A percentile compares a stretch with the other conserved stretches of the same genome.
Evolutionary conservation across 2,113 vertebrate species (phyloP).

Genomic region (Eublepharis macularius): DNA sequence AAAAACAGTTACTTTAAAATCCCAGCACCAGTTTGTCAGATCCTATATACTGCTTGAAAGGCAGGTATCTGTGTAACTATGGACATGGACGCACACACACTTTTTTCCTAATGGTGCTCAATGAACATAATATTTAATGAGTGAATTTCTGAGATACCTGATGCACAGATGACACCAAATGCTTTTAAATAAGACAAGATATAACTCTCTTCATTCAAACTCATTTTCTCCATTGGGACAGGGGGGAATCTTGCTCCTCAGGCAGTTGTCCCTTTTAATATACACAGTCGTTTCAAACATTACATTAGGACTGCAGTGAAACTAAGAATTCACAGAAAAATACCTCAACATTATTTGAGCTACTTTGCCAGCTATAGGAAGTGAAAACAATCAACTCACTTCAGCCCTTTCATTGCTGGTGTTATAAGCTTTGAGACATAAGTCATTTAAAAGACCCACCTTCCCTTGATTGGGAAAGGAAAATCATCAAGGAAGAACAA

Average conservation of each 20-base stretch:
- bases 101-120: conserved; percentile 26
- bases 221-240: neutral
- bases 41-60: conserved; percentile 12
- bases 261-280: conserved; percentile 54
- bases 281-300: conserved; percentile 23
- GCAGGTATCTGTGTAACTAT: neutral
- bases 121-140: conserved; percentile 21
- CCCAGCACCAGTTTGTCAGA: conserved; percentile 26
- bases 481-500: conserved; percentile 4
- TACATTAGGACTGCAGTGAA: conserved; percentile 39
- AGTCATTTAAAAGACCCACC: conserved; percentile 19
- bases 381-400: neutral
- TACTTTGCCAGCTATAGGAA: conserved; percentile 30
- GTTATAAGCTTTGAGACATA: neutral
- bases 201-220: conserved; percentile 48
- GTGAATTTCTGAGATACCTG: conserved; percentile 30
- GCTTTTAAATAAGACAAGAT: conserved; percentile 38
- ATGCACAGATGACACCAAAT: conserved; percentile 27
- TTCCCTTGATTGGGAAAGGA: neutral
- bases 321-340: conserved; percentile 52
- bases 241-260: conserved; percentile 50
- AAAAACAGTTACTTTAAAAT: conserved; percentile 10
- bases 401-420: neutral
- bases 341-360: conserved; percentile 45
- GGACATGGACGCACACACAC: neutral